Conservation (phyloP, 2,888 invertebrate species). For the Temnothorax unifasciatus region DNA sequence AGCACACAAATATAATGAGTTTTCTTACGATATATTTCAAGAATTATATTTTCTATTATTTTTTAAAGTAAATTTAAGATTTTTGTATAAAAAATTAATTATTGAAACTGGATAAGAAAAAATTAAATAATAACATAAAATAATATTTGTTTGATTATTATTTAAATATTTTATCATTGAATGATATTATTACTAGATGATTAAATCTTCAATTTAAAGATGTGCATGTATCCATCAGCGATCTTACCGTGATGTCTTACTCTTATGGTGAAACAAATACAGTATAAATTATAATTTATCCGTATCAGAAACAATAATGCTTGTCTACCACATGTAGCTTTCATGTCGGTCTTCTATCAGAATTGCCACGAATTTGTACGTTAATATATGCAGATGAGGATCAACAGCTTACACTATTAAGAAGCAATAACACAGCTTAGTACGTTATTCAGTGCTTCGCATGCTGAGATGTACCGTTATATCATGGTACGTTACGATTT, state of each 20-base stretch:
- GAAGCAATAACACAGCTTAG: constrained; percentile 9
- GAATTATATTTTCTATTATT: neutral
- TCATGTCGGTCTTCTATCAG: constrained; percentile 28
- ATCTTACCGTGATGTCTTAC: neutral
- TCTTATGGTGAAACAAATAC: constrained; percentile 2
- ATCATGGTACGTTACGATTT: neutral
- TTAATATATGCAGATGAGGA: constrained; percentile 31
- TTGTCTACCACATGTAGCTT: constrained; percentile 15
- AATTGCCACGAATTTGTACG: constrained; percentile 23
- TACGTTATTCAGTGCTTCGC: constrained; percentile 2
- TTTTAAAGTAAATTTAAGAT: neutral
- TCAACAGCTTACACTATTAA: constrained; percentile 23
- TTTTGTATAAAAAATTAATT: neutral
- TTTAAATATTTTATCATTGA: neutral
- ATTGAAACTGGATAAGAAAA: neutral
- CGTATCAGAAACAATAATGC: constrained; percentile 13
- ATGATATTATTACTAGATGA: neutral
- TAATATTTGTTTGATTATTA: neutral
- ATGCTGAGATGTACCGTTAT: neutral
- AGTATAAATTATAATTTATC: constrained; percentile 16
- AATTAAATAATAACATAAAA: neutral
- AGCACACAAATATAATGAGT: neutral
- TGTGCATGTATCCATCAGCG: neutral
- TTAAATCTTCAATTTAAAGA: neutral
- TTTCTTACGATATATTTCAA: neutral